These are phyloP conservation scores for Polymixis lichenea DNA, from an alignment of 2,888 invertebrate species.

Conservation along the genomic window DNA sequence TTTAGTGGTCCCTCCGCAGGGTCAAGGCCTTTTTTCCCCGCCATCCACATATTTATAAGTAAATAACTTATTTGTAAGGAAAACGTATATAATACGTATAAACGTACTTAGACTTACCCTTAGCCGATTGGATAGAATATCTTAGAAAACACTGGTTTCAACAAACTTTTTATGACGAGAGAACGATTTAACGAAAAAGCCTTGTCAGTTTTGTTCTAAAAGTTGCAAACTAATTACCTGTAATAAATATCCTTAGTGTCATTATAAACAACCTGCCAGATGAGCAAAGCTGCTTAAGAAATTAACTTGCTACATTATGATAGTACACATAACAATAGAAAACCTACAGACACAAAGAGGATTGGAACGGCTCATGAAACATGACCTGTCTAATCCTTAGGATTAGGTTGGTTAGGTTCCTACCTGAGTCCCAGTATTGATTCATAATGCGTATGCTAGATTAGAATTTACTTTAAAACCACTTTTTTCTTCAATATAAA, in stretches of 20 bases:
- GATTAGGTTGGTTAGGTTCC: constrained; percentile 22
- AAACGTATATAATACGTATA: no score
- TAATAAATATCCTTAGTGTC: constrained; percentile 20
- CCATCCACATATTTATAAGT: background rate
- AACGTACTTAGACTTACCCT: background rate
- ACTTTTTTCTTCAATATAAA: background rate
- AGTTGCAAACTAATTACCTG: constrained; percentile 3
- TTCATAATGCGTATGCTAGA: background rate
- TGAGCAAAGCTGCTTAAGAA: constrained; percentile 17
- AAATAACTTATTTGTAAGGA: no score
- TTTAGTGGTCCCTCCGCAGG: background rate
- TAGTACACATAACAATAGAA: constrained; percentile 33
- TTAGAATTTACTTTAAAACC: background rate
- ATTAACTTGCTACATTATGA: constrained; percentile 25
- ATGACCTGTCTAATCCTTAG: constrained; percentile 46
- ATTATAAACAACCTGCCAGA: constrained; percentile 8
- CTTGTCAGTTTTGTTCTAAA: background rate
- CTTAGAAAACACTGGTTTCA: background rate
- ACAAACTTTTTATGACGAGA: background rate
- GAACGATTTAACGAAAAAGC: background rate
- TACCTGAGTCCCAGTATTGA: constrained; percentile 15
- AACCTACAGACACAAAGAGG: constrained; percentile 47
- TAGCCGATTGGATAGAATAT: background rate
- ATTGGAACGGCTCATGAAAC: constrained; percentile 46
- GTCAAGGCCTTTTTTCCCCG: background rate